These are phyloP conservation scores for Glyphotaelius pellucidus DNA, from an alignment of 2,888 invertebrate genomes.

Conservation along the genomic window DNA sequence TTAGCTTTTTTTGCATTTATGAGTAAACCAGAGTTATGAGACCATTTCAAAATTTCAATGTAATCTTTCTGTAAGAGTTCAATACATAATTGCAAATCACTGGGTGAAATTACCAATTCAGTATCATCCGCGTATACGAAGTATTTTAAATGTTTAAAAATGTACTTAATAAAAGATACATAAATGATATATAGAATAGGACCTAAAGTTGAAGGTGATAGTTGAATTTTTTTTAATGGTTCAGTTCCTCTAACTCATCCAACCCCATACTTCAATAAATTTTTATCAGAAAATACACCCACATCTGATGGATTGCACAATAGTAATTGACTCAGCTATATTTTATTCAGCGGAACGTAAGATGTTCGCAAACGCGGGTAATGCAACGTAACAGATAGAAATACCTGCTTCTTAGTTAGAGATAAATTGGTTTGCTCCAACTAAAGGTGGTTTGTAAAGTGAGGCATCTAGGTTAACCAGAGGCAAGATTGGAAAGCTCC, in stretches of 20 bases:
- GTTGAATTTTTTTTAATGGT: not conserved
- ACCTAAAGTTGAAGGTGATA: too few relatives aligned
- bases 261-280: not conserved
- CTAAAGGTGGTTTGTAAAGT: not conserved
- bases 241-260: not conserved
- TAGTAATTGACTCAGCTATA: not conserved
- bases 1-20: too few relatives aligned
- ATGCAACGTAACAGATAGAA: slow-evolving; percentile 7
- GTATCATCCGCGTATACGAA: too few relatives aligned
- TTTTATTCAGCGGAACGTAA: not conserved
- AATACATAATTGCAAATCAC: too few relatives aligned
- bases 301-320: not conserved
- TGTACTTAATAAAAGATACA: too few relatives aligned
- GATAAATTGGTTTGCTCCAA: slow-evolving; percentile 10
- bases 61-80: too few relatives aligned
- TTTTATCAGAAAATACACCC: not conserved
- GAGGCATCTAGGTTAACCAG: slow-evolving; percentile 34
- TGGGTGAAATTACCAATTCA: too few relatives aligned
- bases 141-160: too few relatives aligned
- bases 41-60: too few relatives aligned
- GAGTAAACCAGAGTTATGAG: too few relatives aligned
- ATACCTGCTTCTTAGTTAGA: slow-evolving; percentile 28
- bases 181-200: too few relatives aligned
- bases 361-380: not conserved
- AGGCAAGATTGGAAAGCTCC: slow-evolving; percentile 49